A percentile compares a stretch with the other conserved stretches of the same genome.
Evolutionary conservation across 2,888 invertebrate species (phyloP).

Genomic region (Sepioteuthis lessoniana): DNA sequence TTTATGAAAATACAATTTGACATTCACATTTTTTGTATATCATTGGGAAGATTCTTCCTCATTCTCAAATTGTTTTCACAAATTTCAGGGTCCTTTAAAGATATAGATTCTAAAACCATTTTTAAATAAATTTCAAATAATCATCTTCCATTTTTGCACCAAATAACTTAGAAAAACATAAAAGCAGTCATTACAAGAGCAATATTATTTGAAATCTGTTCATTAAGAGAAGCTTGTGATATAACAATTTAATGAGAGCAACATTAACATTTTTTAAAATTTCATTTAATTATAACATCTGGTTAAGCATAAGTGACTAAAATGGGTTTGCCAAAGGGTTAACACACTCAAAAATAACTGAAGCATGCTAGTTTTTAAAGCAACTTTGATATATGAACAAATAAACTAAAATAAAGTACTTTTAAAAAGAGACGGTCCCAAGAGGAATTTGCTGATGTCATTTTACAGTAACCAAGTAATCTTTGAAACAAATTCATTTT

Average conservation of each 20-base stretch:
- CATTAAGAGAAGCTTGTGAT: too few species aligned
- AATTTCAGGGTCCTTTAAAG: not conserved
- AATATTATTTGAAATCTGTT: too few species aligned
- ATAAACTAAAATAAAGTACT: not conserved
- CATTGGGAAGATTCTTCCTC: not conserved
- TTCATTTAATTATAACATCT: too few species aligned
- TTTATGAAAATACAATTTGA: conserved; percentile 8
- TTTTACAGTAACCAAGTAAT: too few species aligned
- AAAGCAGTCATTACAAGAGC: not conserved
- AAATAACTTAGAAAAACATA: not conserved
- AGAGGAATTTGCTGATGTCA: too few species aligned
- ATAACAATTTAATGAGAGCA: too few species aligned
- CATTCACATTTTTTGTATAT: not conserved
- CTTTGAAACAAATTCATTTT: too few species aligned
- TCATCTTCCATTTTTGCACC: not conserved
- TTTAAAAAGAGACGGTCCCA: too few species aligned
- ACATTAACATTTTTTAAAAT: too few species aligned
- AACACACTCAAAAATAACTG: too few species aligned
- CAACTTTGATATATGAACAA: not conserved
- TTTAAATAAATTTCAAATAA: not conserved
- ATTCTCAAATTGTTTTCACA: not conserved
- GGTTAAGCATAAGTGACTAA: too few species aligned
- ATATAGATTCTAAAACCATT: not conserved
- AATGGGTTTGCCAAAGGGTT: too few species aligned
- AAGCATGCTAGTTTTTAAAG: not conserved